phyloP scores from a whole-genome alignment of 2,797 vertebrate genomes.

The Mormyrops boulengeri region DNA sequence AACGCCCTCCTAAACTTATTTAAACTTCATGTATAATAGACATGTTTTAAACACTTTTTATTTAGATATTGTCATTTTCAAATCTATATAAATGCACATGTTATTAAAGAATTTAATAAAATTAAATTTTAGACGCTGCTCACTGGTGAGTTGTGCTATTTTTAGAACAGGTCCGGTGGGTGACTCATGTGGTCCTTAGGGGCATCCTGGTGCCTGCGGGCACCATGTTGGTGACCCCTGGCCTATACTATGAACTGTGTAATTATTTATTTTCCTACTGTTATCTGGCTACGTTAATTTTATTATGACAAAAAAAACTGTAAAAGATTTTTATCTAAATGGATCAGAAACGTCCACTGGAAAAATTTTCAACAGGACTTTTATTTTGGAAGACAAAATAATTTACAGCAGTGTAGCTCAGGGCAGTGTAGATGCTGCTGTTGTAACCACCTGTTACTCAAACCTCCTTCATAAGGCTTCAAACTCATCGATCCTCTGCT shows the following conservation, averaged over 20 bases:
- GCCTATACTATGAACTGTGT: background rate
- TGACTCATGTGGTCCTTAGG: too few relatives aligned
- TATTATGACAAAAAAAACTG: background rate
- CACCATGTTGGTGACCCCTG: too few relatives aligned
- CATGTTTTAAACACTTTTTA: too few relatives aligned
- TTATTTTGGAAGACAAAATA: conserved; percentile 1
- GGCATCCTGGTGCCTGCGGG: too few relatives aligned
- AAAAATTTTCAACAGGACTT: background rate
- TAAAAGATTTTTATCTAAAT: background rate
- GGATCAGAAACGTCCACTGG: background rate
- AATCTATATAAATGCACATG: too few relatives aligned
- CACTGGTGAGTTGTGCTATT: too few relatives aligned
- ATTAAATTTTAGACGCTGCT: too few relatives aligned
- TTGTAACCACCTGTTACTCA: background rate
- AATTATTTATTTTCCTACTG: background rate
- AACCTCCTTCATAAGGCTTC: conserved; percentile 72
- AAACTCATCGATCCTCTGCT: conserved; percentile 96
- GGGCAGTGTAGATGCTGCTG: background rate
- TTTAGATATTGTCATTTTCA: too few relatives aligned
- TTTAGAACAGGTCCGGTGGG: too few relatives aligned
- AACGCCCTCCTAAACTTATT: too few relatives aligned
- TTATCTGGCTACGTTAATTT: background rate
- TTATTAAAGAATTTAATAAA: too few relatives aligned
- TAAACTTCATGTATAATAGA: too few relatives aligned
- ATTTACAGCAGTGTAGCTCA: background rate